Base-by-base conservation (phyloP, 2,113 vertebrate species). In the Heptranchias perlo region DNA sequence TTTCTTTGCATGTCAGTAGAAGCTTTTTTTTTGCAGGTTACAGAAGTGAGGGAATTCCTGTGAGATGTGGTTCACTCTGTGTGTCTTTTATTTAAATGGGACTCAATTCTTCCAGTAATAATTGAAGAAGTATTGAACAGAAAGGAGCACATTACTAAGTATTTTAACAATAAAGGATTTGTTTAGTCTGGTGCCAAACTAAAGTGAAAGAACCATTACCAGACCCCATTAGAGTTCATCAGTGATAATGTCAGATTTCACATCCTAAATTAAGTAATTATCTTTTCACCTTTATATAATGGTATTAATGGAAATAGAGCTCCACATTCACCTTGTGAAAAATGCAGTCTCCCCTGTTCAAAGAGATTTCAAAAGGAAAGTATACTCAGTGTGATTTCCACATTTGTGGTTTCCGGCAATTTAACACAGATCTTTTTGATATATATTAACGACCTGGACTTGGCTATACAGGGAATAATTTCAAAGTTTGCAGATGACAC, bases 201-300 rank as follows among this genome's bases (percentile, higher is more conserved):
- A 7, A 92, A 58, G 52, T 92, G 87, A n/a, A 54, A 92, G 35
- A 92, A n/a, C 58, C 61, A 93, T 62, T 93, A 93, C 35, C 39
- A 47, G 89, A 93, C 89, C 58, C n/a, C 35, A 62, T 62, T 92
- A 92, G 89, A 92, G 16, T 92, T 92, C 89, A 92, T 92, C 61
- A 82, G 39, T 47, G 78, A 82, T 82, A 82, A 39, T 82, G 78
- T 82, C 78, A 64, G 58, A 93, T 62, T 62, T 21, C 89, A 93
- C 6, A 62, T 93, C 0, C 21, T 93, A 23, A 21, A 93, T 62
- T 62, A 93, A 64, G 58, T 93, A 93, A 93, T 61, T 61, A 64
- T 23, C 14, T 54, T 92, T 92, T 92, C 35, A 35, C 89, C 89
- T 62, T 62, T 93, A 16, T 39, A 93, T 62, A 62, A 93, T 62